Percentiles rank a stretch among this genome's conserved stretches.
These are phyloP conservation scores for Stomatorhinus walkeri DNA, from an alignment of 2,797 vertebrate species.

Conservation along the genomic window DNA sequence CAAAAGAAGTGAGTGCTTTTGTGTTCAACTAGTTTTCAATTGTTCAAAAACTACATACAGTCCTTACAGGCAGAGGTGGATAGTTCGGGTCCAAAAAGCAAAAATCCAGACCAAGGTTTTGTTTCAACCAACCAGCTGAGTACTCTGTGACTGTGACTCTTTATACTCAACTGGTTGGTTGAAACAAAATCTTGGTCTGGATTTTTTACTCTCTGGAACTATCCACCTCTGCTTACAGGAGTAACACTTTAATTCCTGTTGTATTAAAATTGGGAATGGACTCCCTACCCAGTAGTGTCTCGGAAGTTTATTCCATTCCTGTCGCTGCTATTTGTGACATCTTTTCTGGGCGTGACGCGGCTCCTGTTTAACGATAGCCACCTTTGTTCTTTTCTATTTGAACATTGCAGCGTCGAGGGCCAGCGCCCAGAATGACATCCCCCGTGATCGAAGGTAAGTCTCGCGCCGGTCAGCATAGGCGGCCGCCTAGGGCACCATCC, in stretches of 20 bases:
- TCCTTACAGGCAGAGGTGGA: not conserved
- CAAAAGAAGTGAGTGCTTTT: slow-evolving; percentile 73
- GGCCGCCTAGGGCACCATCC: not conserved
- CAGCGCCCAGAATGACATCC: slow-evolving; percentile 64
- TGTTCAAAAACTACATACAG: not conserved
- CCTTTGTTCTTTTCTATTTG: not conserved
- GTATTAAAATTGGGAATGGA: not conserved
- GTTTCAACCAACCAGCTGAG: not conserved
- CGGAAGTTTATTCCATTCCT: not conserved
- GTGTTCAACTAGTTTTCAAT: not conserved
- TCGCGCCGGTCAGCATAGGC: not conserved
- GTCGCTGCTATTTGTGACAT: not conserved
- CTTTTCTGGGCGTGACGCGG: not conserved
- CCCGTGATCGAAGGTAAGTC: slow-evolving; percentile 77
- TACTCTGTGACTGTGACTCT: not conserved
- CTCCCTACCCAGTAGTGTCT: not conserved
- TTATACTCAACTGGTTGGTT: not conserved
- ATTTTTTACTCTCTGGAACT: not conserved
- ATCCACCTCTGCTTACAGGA: not conserved
- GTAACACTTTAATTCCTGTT: not conserved
- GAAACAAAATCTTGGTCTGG: not conserved
- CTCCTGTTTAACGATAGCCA: not conserved
- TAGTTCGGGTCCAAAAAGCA: not conserved
- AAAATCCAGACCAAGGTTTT: not conserved
- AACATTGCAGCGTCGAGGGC: slow-evolving; percentile 49